Conservation (phyloP, 1,140 invertebrate genomes). For the Telenomus remus region DNA sequence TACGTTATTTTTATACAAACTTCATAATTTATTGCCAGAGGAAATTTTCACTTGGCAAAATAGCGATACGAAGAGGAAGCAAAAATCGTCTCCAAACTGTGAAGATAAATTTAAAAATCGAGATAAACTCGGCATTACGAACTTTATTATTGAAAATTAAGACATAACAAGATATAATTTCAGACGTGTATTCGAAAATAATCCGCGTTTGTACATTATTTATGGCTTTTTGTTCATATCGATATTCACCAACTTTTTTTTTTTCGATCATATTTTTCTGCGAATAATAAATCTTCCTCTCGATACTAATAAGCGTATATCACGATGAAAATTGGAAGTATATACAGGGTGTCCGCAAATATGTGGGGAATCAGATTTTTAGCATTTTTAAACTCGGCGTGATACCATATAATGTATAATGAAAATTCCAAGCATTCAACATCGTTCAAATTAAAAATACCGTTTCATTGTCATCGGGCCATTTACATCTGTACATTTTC, state of each 20-base stretch:
- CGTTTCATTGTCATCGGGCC: too few relatives aligned
- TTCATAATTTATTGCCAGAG: too few relatives aligned
- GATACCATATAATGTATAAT: not conserved
- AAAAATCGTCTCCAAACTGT: too few relatives aligned
- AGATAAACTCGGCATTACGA: too few relatives aligned
- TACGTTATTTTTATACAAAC: too few relatives aligned
- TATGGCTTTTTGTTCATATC: conserved; percentile 53
- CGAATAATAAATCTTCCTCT: conserved; percentile 57
- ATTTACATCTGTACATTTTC: too few relatives aligned
- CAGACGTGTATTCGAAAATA: conserved; percentile 24
- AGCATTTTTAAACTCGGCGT: conserved; percentile 10
- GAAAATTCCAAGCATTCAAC: not conserved
- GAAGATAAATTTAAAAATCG: too few relatives aligned
- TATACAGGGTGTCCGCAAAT: conserved; percentile 50
- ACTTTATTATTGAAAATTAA: conserved; percentile 7
- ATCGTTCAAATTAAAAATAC: not conserved
- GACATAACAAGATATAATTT: conserved; percentile 16
- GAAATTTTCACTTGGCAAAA: too few relatives aligned
- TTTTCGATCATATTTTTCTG: conserved; percentile 56
- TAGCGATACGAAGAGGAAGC: too few relatives aligned
- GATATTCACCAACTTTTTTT: conserved; percentile 33
- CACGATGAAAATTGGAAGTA: conserved; percentile 57
- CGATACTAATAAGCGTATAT: conserved; percentile 58
- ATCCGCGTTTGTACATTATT: conserved; percentile 36
- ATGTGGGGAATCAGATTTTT: conserved; percentile 30